Base-by-base conservation (phyloP, 2,113 vertebrate species). In the Leptodactylus fuscus region DNA sequence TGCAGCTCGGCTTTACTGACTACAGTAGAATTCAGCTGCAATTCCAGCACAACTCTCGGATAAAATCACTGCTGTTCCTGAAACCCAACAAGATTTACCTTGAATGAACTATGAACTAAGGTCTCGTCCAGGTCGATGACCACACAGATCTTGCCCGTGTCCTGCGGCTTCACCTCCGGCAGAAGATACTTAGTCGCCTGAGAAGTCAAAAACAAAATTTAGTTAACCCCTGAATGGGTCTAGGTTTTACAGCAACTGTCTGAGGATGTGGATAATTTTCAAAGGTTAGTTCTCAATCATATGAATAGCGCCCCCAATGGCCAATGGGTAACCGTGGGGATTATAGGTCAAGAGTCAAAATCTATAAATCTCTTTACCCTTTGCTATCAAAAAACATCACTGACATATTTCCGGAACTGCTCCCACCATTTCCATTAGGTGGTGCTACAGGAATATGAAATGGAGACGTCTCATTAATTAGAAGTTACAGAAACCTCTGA, bases 71-170 rank as follows among this genome's bases (percentile, higher is more conserved):
- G 9, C 7, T n/a, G 22, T 27, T 11, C 58, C 9, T 4, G 58
- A 11, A 60, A 41, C 5, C 9, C 5, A 41, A 1, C 24, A 60
- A 27, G 12, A 4, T 46, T 49, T 48, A 94, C 93, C 93, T 93
- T 94, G 79, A 94, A 94, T 22, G 92, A 93, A 69, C 93, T 94
- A 85, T 94, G 93, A 55, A 94, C 93, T 88, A 94, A 81, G 1
- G 93, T 94, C 88, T 94, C 93, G 0, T 94, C 93, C 87, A 94
- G 85, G 88, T 94, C 93, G 34, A 94, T 94, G 85, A 94, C 93
- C 71, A 93, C 91, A 13, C 93, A 94, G 82, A 92, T 93, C 90
- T 92, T 94, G 79, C 89, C 91, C 0, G 70, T 85, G 76, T 94
- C 93, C 84, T 91, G 91, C 76, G 88, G 87, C 73, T 93, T 93